phyloP scores from a whole-genome alignment of 2,113 vertebrate genomes.

The Leptobrachium ailaonicum region DNA sequence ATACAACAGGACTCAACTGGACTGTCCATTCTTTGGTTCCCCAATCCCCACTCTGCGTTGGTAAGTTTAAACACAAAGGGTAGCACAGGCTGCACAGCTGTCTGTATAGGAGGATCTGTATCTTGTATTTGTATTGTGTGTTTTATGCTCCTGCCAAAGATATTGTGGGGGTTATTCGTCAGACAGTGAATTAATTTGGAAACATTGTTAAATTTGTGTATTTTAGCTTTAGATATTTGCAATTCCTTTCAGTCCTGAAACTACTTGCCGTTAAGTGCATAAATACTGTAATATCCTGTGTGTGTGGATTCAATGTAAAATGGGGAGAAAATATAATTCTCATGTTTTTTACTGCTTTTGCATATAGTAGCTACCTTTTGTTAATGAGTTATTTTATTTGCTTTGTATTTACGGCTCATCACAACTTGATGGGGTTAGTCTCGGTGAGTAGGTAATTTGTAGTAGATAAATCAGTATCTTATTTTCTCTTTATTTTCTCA shows the following conservation, averaged over 20 bases:
- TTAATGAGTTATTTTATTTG: neutral
- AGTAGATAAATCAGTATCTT: neutral
- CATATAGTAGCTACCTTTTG: too few relatives aligned
- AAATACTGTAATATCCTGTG: too few relatives aligned
- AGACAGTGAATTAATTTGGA: too few relatives aligned
- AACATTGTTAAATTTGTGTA: too few relatives aligned
- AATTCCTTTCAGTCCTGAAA: too few relatives aligned
- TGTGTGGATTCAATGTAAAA: too few relatives aligned
- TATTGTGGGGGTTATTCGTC: too few relatives aligned
- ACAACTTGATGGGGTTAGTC: neutral
- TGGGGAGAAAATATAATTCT: too few relatives aligned
- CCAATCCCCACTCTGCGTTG: constrained; percentile 88
- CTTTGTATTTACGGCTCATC: neutral
- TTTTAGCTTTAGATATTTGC: too few relatives aligned
- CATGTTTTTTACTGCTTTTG: too few relatives aligned
- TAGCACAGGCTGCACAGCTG: neutral
- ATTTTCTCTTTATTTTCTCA: neutral
- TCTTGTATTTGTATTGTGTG: neutral
- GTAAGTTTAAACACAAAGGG: constrained; percentile 66
- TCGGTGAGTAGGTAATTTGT: too few relatives aligned
- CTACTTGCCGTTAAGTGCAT: too few relatives aligned
- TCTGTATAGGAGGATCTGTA: neutral
- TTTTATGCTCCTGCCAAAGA: neutral
- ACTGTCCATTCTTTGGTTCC: constrained; percentile 95
- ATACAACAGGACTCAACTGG: constrained; percentile 85